Conservation (phyloP, 35 echinoderm and acorn worm genomes). For the Stichopus chloronotus region DNA sequence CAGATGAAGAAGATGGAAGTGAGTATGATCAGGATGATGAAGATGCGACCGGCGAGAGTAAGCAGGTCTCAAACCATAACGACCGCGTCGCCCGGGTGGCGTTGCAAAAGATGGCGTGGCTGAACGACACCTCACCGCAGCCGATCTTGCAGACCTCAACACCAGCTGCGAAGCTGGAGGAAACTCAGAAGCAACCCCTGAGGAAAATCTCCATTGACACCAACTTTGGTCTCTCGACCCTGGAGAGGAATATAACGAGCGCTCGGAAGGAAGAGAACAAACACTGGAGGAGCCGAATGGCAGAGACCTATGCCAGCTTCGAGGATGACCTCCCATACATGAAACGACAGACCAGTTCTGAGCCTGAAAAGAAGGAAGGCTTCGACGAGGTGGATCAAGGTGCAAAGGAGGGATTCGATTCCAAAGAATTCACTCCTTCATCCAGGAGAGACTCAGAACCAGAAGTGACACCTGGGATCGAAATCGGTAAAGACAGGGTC, state of each 20-base stretch:
- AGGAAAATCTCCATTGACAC: constrained; percentile 26
- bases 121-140: constrained; percentile 69
- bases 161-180: neutral
- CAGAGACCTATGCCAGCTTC: constrained; percentile 67
- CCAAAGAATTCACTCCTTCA: neutral
- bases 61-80: constrained; percentile 42
- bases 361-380: neutral
- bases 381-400: neutral
- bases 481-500: neutral
- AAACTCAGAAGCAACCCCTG: neutral
- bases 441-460: neutral
- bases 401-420: neutral
- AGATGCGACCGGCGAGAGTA: constrained; percentile 41
- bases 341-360: constrained; percentile 37
- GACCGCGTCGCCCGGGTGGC: constrained; percentile 49
- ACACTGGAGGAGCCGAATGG: constrained; percentile 59
- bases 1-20: constrained; percentile 53
- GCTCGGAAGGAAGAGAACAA: constrained; percentile 52
- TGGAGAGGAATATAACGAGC: constrained; percentile 53
- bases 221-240: constrained; percentile 52
- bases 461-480: neutral
- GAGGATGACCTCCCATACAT: constrained; percentile 66
- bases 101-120: constrained; percentile 69
- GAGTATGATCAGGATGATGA: constrained; percentile 59
- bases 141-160: constrained; percentile 52